Conservation (phyloP, 2,113 vertebrate species). For the Anhinga rufa region DNA sequence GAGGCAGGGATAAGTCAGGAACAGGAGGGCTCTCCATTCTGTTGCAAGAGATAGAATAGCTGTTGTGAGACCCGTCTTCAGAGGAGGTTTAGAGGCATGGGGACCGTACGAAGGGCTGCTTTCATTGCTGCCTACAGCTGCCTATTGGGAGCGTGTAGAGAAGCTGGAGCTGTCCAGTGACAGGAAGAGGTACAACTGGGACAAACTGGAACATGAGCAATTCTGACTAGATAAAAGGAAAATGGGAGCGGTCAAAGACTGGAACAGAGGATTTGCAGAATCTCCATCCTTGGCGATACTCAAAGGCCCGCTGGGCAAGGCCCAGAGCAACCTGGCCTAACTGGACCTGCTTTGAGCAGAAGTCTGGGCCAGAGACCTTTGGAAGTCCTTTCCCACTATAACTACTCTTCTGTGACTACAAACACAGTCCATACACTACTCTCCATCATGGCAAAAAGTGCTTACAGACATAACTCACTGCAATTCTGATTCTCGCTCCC, state of each 20-base stretch:
- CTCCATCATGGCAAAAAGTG: accelerated
- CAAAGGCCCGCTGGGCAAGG: neutral
- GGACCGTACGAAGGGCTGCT: neutral
- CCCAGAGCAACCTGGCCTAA: neutral
- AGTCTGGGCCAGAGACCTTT: neutral
- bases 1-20: neutral
- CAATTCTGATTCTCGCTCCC: neutral
- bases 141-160: neutral
- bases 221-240: neutral
- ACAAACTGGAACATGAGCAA: neutral
- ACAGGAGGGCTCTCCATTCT: neutral
- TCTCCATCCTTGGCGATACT: neutral
- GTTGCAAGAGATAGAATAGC: neutral
- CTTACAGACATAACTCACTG: neutral
- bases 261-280: neutral
- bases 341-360: neutral
- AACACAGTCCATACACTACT: neutral
- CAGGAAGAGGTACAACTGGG: neutral
- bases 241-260: neutral
- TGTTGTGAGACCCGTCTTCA: neutral
- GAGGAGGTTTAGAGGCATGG: neutral
- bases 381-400: neutral
- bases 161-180: neutral
- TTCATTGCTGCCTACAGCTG: neutral
- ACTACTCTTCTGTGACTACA: neutral